Evolutionary conservation across 2,113 vertebrate genomes (phyloP), one percentile per base, ranked within the genome.

Genomic region (Sisor rabdophorus): DNA sequence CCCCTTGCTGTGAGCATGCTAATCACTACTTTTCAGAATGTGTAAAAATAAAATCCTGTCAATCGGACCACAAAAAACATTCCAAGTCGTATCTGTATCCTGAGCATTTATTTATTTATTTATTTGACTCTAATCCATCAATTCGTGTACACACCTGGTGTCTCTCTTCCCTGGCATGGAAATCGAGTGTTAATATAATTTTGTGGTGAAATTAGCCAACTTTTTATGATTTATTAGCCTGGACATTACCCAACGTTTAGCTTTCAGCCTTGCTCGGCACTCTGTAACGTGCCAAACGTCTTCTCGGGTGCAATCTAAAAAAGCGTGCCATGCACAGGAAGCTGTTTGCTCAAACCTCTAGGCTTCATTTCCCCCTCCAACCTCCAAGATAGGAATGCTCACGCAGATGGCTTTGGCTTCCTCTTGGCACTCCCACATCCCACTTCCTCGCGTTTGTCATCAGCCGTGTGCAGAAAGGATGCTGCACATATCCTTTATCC

Each of bases 361-460:
- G 15, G 76, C 44, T 36, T 48, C 32, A 40, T 73, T 78, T 75
- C 76, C 75, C n/a, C 67, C 54, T 56, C 10, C 50, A 40, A 30
- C 24, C 59, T 78, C 76, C 67, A 68, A 64, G 54, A 82, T 75
- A 59, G 24, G 65, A 71, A 54, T 60, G 3, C 61, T 77, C 58
- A 73, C 70, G 69, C 79, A 81, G 79, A 77, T 82, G 80, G 77
- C 77, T 58, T 19, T 32, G 64, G 32, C 71, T 80, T 78, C 76
- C 75, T 72, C 30, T 36, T 47, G 72, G 60, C 73, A 67, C 67
- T 71, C 77, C 80, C 77, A 76, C 60, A 47, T 74, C 76, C 77
- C 54, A 32, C 78, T 79, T 82, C 80, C 73, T 76, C 19, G 15
- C 71, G 80, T 68, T 82, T 72, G 72, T 79, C 80, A 77, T 75